Conservation (phyloP, 2,888 invertebrate genomes). For the Brachynemurus nebulosus region DNA sequence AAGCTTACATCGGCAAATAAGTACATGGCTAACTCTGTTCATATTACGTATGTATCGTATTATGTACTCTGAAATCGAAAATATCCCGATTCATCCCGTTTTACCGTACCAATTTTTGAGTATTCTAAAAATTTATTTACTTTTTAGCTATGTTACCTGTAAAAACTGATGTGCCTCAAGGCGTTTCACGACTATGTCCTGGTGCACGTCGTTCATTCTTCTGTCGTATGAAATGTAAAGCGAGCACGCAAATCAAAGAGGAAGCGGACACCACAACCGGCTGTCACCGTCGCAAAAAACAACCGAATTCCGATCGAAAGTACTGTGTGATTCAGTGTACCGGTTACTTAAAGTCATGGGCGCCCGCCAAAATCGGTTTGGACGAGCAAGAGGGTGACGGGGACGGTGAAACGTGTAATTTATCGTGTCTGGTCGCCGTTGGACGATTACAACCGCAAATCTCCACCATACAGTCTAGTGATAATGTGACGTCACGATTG, state of each 20-base stretch:
- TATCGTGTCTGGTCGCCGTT: slow-evolving; percentile 81
- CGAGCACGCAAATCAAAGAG: slow-evolving; percentile 51
- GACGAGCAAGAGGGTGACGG: slow-evolving; percentile 51
- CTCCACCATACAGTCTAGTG: slow-evolving; percentile 22
- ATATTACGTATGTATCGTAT: too few species aligned
- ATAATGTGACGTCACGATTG: slow-evolving; percentile 21
- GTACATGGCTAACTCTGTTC: too few species aligned
- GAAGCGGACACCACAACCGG: slow-evolving; percentile 50
- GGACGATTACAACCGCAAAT: slow-evolving; percentile 57
- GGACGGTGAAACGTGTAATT: slow-evolving; percentile 46
- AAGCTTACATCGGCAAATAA: too few species aligned
- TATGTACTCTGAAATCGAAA: too few species aligned
- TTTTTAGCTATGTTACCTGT: slow-evolving; percentile 77
- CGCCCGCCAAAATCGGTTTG: slow-evolving; percentile 59
- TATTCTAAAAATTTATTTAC: too few species aligned
- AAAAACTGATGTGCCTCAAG: slow-evolving; percentile 68
- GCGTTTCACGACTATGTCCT: slow-evolving; percentile 64
- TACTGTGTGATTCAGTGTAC: slow-evolving; percentile 86
- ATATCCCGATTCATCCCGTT: too few species aligned
- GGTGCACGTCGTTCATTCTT: slow-evolving; percentile 87
- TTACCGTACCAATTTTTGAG: too few species aligned
- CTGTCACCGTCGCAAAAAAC: slow-evolving; percentile 51
- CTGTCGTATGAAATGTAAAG: slow-evolving; percentile 81
- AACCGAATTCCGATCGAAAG: slow-evolving; percentile 55
- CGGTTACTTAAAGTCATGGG: slow-evolving; percentile 87